Evolutionary conservation across 2,888 invertebrate genomes (phyloP).

Genomic region (Caenorhabditis wallacei): DNA sequence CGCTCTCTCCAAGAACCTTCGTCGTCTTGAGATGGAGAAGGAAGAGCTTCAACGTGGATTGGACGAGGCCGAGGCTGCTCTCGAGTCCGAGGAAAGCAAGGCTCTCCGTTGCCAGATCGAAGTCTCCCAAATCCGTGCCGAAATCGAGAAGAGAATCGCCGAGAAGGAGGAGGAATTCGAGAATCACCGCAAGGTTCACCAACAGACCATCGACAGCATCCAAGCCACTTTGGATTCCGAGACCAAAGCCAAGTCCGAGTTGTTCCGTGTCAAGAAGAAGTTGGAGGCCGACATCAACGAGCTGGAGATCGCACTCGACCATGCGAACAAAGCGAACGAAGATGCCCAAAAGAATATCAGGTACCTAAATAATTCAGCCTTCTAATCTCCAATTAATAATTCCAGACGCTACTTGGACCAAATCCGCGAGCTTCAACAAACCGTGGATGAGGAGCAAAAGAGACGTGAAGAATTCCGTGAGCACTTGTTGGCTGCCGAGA

Average conservation of each 20-base stretch:
- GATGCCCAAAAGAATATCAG: constrained; percentile 85
- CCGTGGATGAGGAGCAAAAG: constrained; percentile 97
- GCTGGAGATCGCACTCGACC: constrained; percentile 98
- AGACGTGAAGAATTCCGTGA: constrained; percentile 95
- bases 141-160: constrained; percentile 99
- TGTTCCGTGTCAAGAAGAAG: constrained; percentile 93
- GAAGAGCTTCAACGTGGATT: constrained; percentile 93
- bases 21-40: constrained; percentile 99
- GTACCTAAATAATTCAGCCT: constrained; percentile 31
- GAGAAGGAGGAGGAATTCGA: constrained; percentile 99
- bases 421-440: constrained; percentile 87
- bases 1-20: constrained; percentile 98
- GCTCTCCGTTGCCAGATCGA: constrained; percentile 87
- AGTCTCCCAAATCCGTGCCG: constrained; percentile 97
- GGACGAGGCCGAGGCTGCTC: constrained; percentile 93
- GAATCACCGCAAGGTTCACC: constrained; percentile 91
- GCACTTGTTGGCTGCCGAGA: constrained; percentile 95
- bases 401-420: constrained; percentile 97
- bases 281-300: constrained; percentile 99
- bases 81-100: constrained; percentile 99
- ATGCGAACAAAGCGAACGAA: constrained; percentile 92
- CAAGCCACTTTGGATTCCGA: constrained; percentile 99
- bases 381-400: constrained; percentile 8
- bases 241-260: constrained; percentile 87
- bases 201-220: constrained; percentile 99